phyloP scores from a whole-genome alignment of 2,797 vertebrate species.

The Pempheris klunzingeri region DNA sequence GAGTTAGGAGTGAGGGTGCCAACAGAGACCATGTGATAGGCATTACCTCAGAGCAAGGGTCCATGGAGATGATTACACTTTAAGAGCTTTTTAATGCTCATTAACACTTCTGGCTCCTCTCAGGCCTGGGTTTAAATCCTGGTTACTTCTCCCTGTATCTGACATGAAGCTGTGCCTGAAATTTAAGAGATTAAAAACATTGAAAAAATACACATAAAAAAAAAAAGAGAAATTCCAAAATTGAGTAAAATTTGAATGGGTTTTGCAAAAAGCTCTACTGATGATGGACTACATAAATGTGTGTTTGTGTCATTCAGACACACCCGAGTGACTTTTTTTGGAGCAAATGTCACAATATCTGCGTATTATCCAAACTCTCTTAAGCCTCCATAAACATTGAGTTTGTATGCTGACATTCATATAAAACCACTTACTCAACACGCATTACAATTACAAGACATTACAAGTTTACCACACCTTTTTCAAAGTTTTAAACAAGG shows the following conservation, averaged over 20 bases:
- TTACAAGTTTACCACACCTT: constrained; percentile 23
- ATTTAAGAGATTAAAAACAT: not conserved
- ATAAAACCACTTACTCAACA: constrained; percentile 68
- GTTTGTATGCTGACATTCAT: constrained; percentile 75
- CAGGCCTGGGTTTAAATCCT: constrained; percentile 68
- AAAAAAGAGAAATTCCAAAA: not conserved
- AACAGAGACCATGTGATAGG: constrained; percentile 76
- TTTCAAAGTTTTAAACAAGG: constrained; percentile 27
- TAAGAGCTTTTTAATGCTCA: constrained; percentile 88
- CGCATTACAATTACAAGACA: constrained; percentile 50
- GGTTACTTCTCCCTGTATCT: constrained; percentile 43
- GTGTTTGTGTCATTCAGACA: constrained; percentile 60
- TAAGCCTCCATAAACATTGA: constrained; percentile 77
- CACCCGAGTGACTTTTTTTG: constrained; percentile 81
- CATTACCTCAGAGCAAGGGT: constrained; percentile 83
- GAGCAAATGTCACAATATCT: constrained; percentile 73
- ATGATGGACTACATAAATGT: constrained; percentile 16
- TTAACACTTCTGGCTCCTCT: constrained; percentile 88
- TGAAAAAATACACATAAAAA: not conserved
- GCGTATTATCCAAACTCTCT: constrained; percentile 88
- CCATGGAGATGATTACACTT: constrained; percentile 83
- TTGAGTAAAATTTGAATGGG: not conserved
- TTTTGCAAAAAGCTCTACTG: constrained; percentile 17
- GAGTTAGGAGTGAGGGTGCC: constrained; percentile 48
- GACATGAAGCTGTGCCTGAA: constrained; percentile 6